phyloP scores from a whole-genome alignment of 2,113 vertebrate species.

The Thunnus maccoyii region DNA sequence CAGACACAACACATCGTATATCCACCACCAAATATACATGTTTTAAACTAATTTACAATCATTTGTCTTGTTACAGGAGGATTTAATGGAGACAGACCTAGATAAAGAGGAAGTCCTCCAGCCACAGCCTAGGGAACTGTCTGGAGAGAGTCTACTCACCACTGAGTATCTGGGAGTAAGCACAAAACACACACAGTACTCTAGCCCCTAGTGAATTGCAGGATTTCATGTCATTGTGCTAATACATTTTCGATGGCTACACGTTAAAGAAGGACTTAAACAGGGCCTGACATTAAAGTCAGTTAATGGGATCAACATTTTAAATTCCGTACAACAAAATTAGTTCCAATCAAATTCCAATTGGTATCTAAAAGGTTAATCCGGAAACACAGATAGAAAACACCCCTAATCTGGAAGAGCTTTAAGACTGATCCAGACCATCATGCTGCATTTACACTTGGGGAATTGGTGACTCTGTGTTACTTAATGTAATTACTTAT shows the following conservation, averaged over 20 bases:
- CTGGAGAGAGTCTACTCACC: constrained; percentile 94
- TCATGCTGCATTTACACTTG: no score
- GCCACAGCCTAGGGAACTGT: constrained; percentile 91
- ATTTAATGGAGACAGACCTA: constrained; percentile 91
- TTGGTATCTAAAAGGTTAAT: no score
- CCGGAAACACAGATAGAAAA: no score
- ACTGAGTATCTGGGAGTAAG: constrained; percentile 96
- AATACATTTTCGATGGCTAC: no score
- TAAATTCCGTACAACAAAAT: background rate
- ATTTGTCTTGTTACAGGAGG: constrained; percentile 79
- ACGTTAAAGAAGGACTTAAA: no score
- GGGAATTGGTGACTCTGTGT: background rate
- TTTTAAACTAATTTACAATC: background rate
- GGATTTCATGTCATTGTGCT: background rate
- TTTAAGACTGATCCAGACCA: no score
- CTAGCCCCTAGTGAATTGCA: background rate
- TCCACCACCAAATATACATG: background rate
- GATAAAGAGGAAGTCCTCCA: constrained; percentile 93
- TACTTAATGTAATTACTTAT: background rate
- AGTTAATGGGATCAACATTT: no score
- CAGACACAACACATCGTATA: background rate
- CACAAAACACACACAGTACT: constrained; percentile 11
- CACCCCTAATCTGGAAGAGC: no score
- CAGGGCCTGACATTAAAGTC: no score
- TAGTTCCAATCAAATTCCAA: background rate